phyloP scores from a whole-genome alignment of 2,113 vertebrate genomes.

The Nasalis larvatus region DNA sequence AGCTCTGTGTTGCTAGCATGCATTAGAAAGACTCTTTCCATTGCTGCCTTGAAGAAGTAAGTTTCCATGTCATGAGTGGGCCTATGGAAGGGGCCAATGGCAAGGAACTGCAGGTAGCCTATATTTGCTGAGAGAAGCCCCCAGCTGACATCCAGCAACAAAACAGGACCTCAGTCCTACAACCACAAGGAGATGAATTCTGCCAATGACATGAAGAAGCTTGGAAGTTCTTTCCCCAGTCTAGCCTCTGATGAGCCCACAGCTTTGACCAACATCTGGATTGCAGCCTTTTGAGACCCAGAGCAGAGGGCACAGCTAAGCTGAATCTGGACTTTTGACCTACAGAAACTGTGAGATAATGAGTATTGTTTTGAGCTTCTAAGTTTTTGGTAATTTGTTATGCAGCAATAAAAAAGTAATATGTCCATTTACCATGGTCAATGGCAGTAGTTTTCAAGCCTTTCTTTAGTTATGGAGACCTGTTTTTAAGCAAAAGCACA shows the following conservation, averaged over 20 bases:
- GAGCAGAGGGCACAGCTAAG: neutral
- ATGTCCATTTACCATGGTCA: neutral
- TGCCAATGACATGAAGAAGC: neutral
- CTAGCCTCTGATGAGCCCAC: neutral
- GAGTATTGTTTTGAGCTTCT: neutral
- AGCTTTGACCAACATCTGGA: neutral
- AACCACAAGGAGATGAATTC: neutral
- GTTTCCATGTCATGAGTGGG: neutral
- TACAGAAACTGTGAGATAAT: neutral
- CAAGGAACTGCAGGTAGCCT: neutral
- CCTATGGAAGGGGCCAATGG: too few species aligned
- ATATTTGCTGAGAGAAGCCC: neutral
- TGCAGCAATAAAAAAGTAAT: neutral
- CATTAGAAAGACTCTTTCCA: neutral
- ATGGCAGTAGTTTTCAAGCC: neutral
- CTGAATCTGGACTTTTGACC: neutral
- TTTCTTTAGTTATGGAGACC: neutral
- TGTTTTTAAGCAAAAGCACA: neutral
- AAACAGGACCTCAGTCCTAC: neutral
- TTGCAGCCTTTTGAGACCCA: neutral
- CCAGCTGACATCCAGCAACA: neutral
- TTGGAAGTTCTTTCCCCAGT: neutral
- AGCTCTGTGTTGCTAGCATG: neutral
- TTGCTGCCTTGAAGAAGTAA: neutral
- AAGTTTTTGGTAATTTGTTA: neutral